These are phyloP conservation scores for Charadrius vociferus DNA, from an alignment of 2,113 vertebrate species.

Conservation along the genomic window DNA sequence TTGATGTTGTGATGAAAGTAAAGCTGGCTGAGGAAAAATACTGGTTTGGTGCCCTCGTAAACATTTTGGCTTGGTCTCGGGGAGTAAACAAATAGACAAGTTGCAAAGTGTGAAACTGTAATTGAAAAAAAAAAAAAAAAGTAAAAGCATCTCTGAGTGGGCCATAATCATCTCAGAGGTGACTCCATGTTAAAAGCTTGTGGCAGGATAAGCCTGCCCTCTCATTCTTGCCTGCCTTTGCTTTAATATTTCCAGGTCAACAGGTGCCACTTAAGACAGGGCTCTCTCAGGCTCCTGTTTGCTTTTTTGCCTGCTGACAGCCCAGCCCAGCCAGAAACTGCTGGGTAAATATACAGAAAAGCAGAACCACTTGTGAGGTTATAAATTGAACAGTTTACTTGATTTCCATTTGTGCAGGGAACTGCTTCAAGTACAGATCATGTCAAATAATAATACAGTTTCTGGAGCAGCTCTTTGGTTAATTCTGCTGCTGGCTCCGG, in stretches of 20 bases:
- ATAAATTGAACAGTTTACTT: rapidly evolving
- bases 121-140: background rate
- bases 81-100: background rate
- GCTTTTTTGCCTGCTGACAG: background rate
- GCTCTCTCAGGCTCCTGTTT: background rate
- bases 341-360: background rate
- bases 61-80: background rate
- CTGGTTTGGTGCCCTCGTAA: background rate
- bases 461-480: background rate
- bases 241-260: background rate
- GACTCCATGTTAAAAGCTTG: background rate
- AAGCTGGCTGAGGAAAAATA: background rate
- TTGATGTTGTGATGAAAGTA: background rate
- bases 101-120: background rate
- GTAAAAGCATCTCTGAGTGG: background rate
- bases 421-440: background rate
- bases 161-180: background rate
- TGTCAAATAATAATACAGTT: background rate
- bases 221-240: background rate
- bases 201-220: background rate
- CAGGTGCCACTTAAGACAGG: background rate
- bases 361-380: background rate
- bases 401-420: background rate
- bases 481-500: background rate
- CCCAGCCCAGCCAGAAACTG: background rate